Evolutionary conservation across 2,888 invertebrate genomes (phyloP), one percentile per base, ranked within the genome.

Genomic region (Podotricha telesiphe): DNA sequence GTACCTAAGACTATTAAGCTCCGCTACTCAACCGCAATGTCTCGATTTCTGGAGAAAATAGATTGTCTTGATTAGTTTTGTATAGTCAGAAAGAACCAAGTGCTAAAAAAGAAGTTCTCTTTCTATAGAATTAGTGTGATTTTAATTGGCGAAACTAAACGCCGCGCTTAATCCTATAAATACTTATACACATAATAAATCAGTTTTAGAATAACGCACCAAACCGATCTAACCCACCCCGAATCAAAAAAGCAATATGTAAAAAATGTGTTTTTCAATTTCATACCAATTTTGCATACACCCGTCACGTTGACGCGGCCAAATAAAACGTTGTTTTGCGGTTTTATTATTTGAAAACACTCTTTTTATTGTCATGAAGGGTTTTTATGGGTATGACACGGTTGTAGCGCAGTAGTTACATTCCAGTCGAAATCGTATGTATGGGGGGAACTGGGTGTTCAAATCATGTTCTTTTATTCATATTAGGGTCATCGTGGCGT

Each of bases 231-330:
- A 74, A 67, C 75, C 73, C 76, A 75, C 76, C 74, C 76, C 77
- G 79, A 83, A 83, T 82, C 84, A 87, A 88, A 91, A 90, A 91
- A 88, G 90, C 93, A 93, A 93, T 93, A 93, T 91, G 91, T 89
- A 91, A 90, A 90, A 87, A 91, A 93, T 93, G 93, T 92, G 92
- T 91, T 90, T 93, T 93, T 93, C 93, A 93, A 93, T 93, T 93
- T 88, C 90, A 85, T 84, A 86, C 90, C 93, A 92, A 93, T 91
- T 93, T 93, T 93, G 90, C 92, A 91, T 93, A 91, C 89, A 81
- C 82, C 86, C 81, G 73, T 77, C 75, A 71, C 77, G 80, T 79
- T 78, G 81, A 80, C 81, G 78, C 76, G 81, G 80, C 77, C 85
- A 87, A 91, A 91, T 91, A 89, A 91, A 91, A 86, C 80, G 75